These are phyloP conservation scores for Pithys albifrons DNA, from an alignment of 2,113 vertebrate genomes.

Conservation along the genomic window DNA sequence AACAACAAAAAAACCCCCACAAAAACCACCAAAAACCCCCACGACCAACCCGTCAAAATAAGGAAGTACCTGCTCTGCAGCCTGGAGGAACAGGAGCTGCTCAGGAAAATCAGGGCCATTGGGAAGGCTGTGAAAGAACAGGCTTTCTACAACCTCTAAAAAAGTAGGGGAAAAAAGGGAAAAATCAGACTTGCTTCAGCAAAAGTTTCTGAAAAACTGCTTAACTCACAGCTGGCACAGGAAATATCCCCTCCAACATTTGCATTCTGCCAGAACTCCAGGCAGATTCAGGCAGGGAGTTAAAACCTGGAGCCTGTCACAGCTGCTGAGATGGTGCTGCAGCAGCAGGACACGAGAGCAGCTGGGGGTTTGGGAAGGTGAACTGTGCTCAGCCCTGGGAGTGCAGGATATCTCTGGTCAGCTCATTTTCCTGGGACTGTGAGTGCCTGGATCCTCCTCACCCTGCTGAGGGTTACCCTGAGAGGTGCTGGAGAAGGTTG, in stretches of 20 bases:
- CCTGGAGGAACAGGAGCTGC: neutral
- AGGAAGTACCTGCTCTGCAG: neutral
- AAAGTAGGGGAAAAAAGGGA: neutral
- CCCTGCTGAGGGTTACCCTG: too few species aligned
- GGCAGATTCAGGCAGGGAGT: neutral
- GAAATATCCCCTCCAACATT: neutral
- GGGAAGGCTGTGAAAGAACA: neutral
- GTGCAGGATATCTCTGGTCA: neutral
- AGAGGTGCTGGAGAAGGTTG: too few species aligned
- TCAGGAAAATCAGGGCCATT: neutral
- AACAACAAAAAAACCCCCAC: neutral
- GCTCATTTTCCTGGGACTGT: neutral
- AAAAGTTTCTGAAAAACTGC: neutral
- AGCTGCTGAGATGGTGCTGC: neutral
- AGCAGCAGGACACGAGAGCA: neutral
- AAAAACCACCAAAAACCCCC: neutral
- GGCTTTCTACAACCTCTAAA: neutral
- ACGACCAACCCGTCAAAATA: neutral
- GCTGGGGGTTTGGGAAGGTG: neutral
- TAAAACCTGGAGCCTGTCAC: neutral
- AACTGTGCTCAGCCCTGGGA: neutral
- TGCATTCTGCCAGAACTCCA: neutral
- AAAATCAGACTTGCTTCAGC: neutral
- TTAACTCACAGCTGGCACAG: neutral
- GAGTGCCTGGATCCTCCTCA: accelerated